Base-by-base conservation (phyloP, 2,888 invertebrate genomes). In the Bombylius discolor region DNA sequence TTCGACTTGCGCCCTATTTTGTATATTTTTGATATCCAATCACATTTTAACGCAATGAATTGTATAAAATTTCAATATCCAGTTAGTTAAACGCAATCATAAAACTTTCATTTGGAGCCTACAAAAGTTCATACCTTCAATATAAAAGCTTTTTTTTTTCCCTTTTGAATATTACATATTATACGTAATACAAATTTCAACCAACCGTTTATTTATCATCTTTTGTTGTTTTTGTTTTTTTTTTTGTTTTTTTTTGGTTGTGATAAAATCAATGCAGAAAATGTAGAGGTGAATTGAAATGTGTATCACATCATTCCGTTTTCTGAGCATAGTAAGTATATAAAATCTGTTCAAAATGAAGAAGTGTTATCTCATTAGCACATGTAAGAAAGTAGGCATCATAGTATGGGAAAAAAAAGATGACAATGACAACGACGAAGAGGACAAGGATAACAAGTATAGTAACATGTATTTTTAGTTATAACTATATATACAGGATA, bases 11-110 rank as follows among this genome's bases (percentile, higher is more conserved):
- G 55, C 55, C 46, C 13, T n/a, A 11, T 31, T 36, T n/a, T 11
- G 4, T 11, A 42, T 42, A 8, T 34, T 46, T 31, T 12, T 14
- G n/a, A 5, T 23, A 13, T 23, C 55, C 55, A 55, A 55, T 55
- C 50, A 39, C n/a, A 23, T 12, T 51, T 50, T 50, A 44, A 50
- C 39, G 12, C 50, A 55, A 46, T 14, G 9, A 36, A 23, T 9
- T 51, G 50, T 34, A 51, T 33, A 51, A 55, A 55, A 39, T 47
- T 31, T 5, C 11, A 14, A 9, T 33, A 55, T 36, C 55, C 55
- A 55, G 51, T 55, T 3, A 50, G 36, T 6, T 34, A 13, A 23
- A 50, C 46, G 55, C 50, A 55, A 47, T 45, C 23, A 14, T 33
- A 50, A 14, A 36, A 11, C 39, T 11, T 42, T 11, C 11, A 39